Base-by-base conservation (phyloP, 2,797 vertebrate species). In the Rousettus madagascariensis region DNA sequence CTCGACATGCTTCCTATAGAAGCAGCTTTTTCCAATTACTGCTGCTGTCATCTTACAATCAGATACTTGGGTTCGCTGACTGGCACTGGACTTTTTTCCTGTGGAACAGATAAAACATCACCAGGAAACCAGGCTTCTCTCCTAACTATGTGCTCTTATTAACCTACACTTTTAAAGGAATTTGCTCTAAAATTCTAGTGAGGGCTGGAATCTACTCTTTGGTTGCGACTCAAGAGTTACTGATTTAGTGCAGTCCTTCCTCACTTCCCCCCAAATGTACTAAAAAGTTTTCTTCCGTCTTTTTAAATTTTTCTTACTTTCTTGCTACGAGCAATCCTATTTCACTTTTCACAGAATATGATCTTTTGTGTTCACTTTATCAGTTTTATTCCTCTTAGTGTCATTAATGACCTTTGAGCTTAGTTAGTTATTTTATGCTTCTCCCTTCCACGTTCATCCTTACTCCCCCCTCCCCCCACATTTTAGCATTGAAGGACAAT, bases 341-440 rank as follows among this genome's bases (percentile, higher is more conserved):
- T 91, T 93, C 97, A 95, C 88, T 97, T 98, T 95, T 96, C 97
- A 97, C 84, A 97, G 94, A 84, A 66, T 83, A 61, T 3, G 59
- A 82, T 88, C 17, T 96, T 97, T 91, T 69, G 38, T 57, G 30
- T 91, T 95, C 3, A 36, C 85, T 96, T 97, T n/a, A 71, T 95
- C 91, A 87, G 90, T 97, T 75, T 96, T 96, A 84, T 91, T 95
- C 86, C 49, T 95, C 94, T 95, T 55, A 71, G 95, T 93, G 92
- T 96, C 92, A 97, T 92, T 96, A 97, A 96, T 86, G 93, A 98
- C 97, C 97, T 98, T 92, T 77, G 13, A 77, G 86, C 65, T 95
- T 66, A 97, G 97, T 93, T 43, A 66, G 74, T 95, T 97, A 96
- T 95, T 78, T 0, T 4, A 22, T 59, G 84, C 24, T 43, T 77